phyloP scores from a whole-genome alignment of 2,888 invertebrate genomes.

The Dromius quadrimaculatus region DNA sequence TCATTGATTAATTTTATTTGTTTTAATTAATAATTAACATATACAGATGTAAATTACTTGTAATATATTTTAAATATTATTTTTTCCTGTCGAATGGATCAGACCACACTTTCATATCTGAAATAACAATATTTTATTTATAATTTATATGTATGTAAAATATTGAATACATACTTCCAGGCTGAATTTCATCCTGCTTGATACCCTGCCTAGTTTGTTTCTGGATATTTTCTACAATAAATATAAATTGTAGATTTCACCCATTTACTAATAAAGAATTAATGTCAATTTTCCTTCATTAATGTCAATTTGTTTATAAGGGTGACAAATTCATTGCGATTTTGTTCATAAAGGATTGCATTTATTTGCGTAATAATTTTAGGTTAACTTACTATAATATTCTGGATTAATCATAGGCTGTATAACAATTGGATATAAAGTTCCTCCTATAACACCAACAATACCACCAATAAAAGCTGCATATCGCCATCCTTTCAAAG shows the following conservation, averaged over 20 bases:
- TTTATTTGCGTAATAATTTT: slow-evolving; percentile 20
- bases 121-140: slow-evolving; percentile 55
- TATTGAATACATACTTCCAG: slow-evolving; percentile 67
- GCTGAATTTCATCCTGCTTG: slow-evolving; percentile 70
- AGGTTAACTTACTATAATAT: slow-evolving; percentile 70
- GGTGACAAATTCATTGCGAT: too few species aligned
- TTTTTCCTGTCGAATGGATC: slow-evolving; percentile 69
- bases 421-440: slow-evolving; percentile 73
- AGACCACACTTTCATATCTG: slow-evolving; percentile 71
- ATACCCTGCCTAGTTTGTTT: slow-evolving; percentile 66
- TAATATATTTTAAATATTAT: slow-evolving; percentile 53
- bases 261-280: background rate
- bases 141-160: slow-evolving; percentile 39
- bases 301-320: too few species aligned
- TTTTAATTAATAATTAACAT: slow-evolving; percentile 54
- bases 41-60: slow-evolving; percentile 49
- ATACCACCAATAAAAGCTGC: slow-evolving; percentile 70
- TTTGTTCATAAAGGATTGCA: too few species aligned
- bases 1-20: slow-evolving; percentile 53
- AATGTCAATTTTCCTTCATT: too few species aligned
- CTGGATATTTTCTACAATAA: slow-evolving; percentile 66
- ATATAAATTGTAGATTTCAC: slow-evolving; percentile 6
- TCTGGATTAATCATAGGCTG: slow-evolving; percentile 73
- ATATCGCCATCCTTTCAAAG: slow-evolving; percentile 71
- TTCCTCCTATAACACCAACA: slow-evolving; percentile 69